Conservation (phyloP, 2,797 vertebrate species). For the Allobates femoralis region DNA sequence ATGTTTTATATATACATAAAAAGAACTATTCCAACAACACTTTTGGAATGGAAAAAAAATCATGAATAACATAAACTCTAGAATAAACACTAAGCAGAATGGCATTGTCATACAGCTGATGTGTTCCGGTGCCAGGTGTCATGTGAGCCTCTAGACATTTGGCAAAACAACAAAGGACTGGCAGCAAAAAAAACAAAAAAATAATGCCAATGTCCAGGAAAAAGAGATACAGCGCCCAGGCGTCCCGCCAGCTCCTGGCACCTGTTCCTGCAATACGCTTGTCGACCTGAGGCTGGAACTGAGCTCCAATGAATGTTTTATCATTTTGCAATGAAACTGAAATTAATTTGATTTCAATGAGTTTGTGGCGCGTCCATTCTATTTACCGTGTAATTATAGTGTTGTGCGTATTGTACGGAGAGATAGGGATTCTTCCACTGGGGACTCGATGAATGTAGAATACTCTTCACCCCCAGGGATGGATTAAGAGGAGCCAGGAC, state of each 20-base stretch:
- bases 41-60: background rate
- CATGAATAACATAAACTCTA: background rate
- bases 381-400: background rate
- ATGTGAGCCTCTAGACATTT: slow-evolving; percentile 1
- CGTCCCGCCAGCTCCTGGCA: slow-evolving; percentile 25
- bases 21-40: background rate
- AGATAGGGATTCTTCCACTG: background rate
- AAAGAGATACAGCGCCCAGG: background rate
- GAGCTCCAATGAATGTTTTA: slow-evolving; percentile 32
- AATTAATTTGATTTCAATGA: background rate
- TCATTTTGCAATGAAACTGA: background rate
- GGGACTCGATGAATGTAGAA: background rate
- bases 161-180: slow-evolving; percentile 14
- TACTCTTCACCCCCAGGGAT: background rate
- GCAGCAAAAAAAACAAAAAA: background rate
- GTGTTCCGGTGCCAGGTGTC: background rate
- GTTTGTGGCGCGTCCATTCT: no score
- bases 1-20: background rate
- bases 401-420: background rate
- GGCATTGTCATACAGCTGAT: background rate
- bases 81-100: background rate
- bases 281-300: background rate
- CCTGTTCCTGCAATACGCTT: background rate
- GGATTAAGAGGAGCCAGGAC: no score
- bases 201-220: background rate